A percentile compares a stretch with the other conserved stretches of the same genome.
Evolutionary conservation across 1,140 invertebrate species (phyloP).

Genomic region (Drosophila ogumai): DNA sequence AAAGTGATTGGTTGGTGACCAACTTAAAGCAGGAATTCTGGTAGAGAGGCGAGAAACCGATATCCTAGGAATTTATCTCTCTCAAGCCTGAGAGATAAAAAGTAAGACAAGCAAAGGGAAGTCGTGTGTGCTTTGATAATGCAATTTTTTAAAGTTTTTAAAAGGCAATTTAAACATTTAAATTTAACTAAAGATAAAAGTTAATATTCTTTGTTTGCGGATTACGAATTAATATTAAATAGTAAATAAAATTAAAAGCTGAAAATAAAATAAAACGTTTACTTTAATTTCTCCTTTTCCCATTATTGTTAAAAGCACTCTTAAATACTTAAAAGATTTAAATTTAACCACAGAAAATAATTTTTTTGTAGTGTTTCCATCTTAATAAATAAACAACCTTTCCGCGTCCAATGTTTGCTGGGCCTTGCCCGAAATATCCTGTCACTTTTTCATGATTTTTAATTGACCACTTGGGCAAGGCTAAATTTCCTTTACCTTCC

Average conservation of each 20-base stretch:
- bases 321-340: not conserved
- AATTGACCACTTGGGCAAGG: constrained; percentile 60
- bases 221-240: not conserved
- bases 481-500: not conserved
- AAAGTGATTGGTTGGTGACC: constrained; percentile 24
- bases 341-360: not conserved
- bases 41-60: not conserved
- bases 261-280: rapidly evolving
- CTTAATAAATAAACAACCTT: not conserved
- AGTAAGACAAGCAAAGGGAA: not conserved
- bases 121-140: not conserved
- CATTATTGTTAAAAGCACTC: not conserved
- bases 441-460: constrained; percentile 62
- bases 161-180: not conserved
- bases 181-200: too few species aligned
- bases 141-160: not conserved
- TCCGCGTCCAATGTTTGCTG: not conserved
- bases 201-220: too few species aligned
- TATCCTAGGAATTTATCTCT: constrained; percentile 5
- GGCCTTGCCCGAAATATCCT: not conserved
- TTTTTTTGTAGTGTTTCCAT: not conserved
- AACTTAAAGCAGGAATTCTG: constrained; percentile 25
- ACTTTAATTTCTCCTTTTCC: not conserved
- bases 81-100: constrained; percentile 2
- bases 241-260: not conserved